phyloP scores from a whole-genome alignment of 1,140 invertebrate genomes.

The Eriosoma lanigerum region DNA sequence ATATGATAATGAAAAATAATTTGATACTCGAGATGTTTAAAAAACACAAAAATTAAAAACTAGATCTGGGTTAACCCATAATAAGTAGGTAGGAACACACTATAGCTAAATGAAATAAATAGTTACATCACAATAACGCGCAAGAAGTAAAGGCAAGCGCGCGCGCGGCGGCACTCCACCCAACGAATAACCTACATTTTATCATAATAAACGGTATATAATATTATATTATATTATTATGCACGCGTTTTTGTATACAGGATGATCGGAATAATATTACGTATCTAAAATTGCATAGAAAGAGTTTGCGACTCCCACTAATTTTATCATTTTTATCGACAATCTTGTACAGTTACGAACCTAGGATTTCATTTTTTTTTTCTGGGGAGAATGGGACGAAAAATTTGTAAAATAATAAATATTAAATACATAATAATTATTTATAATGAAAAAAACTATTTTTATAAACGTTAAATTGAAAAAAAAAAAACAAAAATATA shows the following conservation, averaged over 20 bases:
- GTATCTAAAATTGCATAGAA: too few relatives aligned
- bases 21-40: neutral
- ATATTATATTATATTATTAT: too few relatives aligned
- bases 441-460: too few relatives aligned
- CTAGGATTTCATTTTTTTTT: constrained; percentile 13
- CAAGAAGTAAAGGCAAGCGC: neutral
- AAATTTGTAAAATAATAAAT: too few relatives aligned
- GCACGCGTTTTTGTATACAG: neutral
- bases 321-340: neutral
- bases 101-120: neutral
- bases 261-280: too few relatives aligned
- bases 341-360: neutral
- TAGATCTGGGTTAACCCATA: constrained; percentile 28
- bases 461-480: too few relatives aligned
- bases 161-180: constrained; percentile 22
- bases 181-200: constrained; percentile 34
- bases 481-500: too few relatives aligned
- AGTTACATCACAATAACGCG: neutral
- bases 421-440: too few relatives aligned
- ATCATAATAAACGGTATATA: constrained; percentile 9
- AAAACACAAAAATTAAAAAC: constrained; percentile 18
- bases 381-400: too few relatives aligned
- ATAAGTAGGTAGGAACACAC: neutral
- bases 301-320: too few relatives aligned
- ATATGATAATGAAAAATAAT: neutral